Evolutionary conservation across 2,888 invertebrate species (phyloP).

Genomic region (Diachrysia chrysitis): DNA sequence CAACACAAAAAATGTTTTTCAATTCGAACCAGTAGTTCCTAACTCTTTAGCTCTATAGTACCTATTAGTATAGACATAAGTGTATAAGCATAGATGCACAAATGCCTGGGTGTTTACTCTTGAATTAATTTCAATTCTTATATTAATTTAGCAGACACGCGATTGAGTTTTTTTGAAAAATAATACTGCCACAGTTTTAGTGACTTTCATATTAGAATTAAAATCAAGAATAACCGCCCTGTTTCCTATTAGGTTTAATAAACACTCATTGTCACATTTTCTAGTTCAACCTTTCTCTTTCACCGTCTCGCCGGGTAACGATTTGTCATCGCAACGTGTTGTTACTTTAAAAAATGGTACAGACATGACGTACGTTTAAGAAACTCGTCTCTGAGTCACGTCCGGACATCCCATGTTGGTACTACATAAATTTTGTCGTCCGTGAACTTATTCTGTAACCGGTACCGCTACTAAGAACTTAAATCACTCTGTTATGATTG

Average conservation of each 20-base stretch:
- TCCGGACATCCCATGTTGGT: not conserved
- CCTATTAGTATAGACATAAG: too few relatives aligned
- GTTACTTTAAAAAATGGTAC: conserved; percentile 14
- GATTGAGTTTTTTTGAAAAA: too few relatives aligned
- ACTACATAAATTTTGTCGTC: conserved; percentile 17
- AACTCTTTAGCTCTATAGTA: too few relatives aligned
- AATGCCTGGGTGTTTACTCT: too few relatives aligned
- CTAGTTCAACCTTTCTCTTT: conserved; percentile 13
- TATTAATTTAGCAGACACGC: too few relatives aligned
- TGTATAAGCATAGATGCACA: too few relatives aligned
- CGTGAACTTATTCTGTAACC: conserved; percentile 38
- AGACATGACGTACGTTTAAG: not conserved
- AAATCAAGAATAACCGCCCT: too few relatives aligned
- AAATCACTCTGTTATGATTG: conserved; percentile 29
- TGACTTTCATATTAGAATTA: too few relatives aligned
- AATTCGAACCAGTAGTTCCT: too few relatives aligned
- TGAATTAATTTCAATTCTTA: too few relatives aligned
- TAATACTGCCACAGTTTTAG: too few relatives aligned
- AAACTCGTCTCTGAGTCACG: conserved; percentile 3
- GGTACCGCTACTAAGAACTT: conserved; percentile 12
- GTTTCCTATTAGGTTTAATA: conserved; percentile 11
- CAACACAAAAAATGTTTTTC: too few relatives aligned
- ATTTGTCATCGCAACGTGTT: conserved; percentile 25
- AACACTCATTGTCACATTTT: not conserved
- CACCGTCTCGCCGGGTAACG: conserved; percentile 11